Conservation (phyloP, 2,797 vertebrate species). For the Acrossocheilus wenchowensis region DNA sequence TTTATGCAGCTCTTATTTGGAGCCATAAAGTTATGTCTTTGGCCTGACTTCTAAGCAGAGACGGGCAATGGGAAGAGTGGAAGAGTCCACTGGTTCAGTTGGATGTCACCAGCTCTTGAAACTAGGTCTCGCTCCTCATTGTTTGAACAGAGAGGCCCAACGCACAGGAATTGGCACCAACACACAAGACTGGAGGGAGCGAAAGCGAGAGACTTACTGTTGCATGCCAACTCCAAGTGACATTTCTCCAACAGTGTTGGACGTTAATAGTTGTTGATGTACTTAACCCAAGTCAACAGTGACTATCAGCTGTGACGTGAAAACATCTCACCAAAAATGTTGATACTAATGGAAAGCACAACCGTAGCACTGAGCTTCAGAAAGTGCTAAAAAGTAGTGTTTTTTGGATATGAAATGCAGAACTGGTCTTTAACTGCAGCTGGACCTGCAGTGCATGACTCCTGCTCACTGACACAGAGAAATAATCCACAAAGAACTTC, state of each 20-base stretch:
- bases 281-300: conserved; percentile 4
- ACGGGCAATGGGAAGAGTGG: conserved; percentile 23
- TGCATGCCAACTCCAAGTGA: conserved; percentile 44
- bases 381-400: neutral
- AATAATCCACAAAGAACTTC: neutral
- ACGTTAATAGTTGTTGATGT: conserved; percentile 33
- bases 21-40: conserved; percentile 18
- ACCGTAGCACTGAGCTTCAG: neutral
- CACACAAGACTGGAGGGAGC: conserved; percentile 17
- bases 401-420: neutral
- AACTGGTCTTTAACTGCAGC: neutral
- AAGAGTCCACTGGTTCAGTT: conserved; percentile 23
- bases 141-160: conserved; percentile 60
- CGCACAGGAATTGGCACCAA: conserved; percentile 56
- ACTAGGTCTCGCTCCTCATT: conserved; percentile 61
- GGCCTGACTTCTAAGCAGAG: conserved; percentile 36
- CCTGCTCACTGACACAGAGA: neutral
- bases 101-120: conserved; percentile 56
- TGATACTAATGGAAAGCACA: neutral
- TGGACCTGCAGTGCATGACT: neutral
- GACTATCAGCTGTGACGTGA: neutral
- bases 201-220: conserved; percentile 29
- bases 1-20: neutral
- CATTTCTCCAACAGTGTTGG: conserved; percentile 36
- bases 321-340: neutral